Conservation (phyloP, 2,797 vertebrate genomes). For the Macropodus opercularis region DNA sequence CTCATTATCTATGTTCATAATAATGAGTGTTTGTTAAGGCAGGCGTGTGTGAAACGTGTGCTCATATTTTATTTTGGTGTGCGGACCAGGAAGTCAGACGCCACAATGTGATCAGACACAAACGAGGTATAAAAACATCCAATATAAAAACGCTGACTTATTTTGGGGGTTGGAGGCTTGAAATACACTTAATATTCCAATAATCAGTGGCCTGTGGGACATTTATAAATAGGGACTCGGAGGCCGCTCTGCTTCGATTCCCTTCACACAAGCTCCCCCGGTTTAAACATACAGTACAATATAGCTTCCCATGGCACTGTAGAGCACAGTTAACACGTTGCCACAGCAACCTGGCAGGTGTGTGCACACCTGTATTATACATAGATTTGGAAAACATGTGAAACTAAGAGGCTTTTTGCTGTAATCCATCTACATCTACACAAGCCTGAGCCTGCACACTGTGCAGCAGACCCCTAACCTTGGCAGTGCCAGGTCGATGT, state of each 20-base stretch:
- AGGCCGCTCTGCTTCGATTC: not conserved
- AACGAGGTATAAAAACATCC: no score
- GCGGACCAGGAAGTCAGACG: no score
- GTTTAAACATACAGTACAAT: not conserved
- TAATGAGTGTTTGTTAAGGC: no score
- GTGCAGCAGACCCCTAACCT: slow-evolving; percentile 38
- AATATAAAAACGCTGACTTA: no score
- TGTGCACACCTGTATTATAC: slow-evolving; percentile 12
- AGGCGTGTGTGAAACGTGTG: no score
- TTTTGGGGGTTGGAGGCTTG: no score
- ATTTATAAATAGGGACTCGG: no score
- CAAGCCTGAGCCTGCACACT: slow-evolving; percentile 13
- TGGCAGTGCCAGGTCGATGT: slow-evolving; percentile 38
- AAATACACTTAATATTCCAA: no score
- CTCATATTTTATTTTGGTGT: no score
- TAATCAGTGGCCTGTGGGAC: no score
- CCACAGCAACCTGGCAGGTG: not conserved
- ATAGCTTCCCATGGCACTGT: not conserved
- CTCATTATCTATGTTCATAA: no score
- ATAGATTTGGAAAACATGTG: not conserved
- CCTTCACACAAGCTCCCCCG: not conserved
- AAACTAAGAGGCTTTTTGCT: not conserved
- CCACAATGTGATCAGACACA: no score
- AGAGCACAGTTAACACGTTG: not conserved
- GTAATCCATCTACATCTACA: slow-evolving; percentile 18